A percentile compares a stretch with the other conserved stretches of the same genome.
These are phyloP conservation scores for Dasypogon diadema DNA, from an alignment of 2,888 invertebrate genomes.

Conservation along the genomic window DNA sequence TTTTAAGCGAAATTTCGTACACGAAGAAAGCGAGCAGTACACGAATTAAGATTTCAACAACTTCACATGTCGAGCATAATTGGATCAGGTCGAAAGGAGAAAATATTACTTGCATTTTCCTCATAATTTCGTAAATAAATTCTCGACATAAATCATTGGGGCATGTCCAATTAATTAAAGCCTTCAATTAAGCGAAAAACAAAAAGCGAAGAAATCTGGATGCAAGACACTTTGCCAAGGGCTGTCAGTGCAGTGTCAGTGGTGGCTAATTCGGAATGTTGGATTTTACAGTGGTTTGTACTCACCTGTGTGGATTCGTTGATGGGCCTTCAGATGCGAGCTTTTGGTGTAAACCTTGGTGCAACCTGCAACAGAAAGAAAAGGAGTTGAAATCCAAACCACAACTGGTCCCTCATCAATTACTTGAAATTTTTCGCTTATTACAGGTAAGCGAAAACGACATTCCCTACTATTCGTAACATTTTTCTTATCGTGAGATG, in stretches of 20 bases:
- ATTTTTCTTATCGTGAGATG: conserved; percentile 18
- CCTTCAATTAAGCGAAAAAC: conserved; percentile 38
- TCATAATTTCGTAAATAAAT: conserved; percentile 45
- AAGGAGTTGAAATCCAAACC: conserved; percentile 48
- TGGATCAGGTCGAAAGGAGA: conserved; percentile 50
- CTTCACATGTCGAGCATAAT: conserved; percentile 39
- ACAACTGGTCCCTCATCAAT: conserved; percentile 42
- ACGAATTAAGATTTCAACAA: conserved; percentile 46
- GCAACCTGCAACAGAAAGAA: conserved; percentile 77
- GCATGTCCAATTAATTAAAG: conserved; percentile 58
- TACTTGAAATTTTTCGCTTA: conserved; percentile 46
- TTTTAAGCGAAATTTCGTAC: conserved; percentile 12
- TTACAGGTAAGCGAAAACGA: conserved; percentile 17
- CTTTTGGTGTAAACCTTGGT: conserved; percentile 98
- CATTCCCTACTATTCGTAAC: background rate
- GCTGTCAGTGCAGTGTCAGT: conserved; percentile 7
- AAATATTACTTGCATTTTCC: conserved; percentile 35
- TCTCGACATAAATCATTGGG: conserved; percentile 58
- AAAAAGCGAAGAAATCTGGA: conserved; percentile 15
- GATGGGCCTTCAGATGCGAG: conserved; percentile 97
- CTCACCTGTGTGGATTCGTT: conserved; percentile 97
- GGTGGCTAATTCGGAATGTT: background rate
- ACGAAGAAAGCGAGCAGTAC: conserved; percentile 35
- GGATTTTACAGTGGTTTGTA: conserved; percentile 44
- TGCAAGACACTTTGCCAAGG: conserved; percentile 38